Evolutionary conservation across 2,797 vertebrate genomes (phyloP), one percentile per base, ranked within the genome.

Genomic region (Sus cebifrons): DNA sequence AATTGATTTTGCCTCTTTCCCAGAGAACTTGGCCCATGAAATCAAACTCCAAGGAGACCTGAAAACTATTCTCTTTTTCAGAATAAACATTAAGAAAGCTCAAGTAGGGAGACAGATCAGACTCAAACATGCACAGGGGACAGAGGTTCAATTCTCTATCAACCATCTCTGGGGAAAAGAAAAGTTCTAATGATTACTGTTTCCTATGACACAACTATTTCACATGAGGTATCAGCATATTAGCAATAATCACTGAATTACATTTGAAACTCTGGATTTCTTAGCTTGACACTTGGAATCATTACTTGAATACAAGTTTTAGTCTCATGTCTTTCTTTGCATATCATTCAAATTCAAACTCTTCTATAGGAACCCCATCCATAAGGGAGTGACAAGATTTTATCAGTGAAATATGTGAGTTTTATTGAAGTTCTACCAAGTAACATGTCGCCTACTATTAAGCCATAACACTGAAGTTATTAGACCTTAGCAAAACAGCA

Each of bases 401-500:
- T 75, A 85, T 87, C 65, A 70, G 79, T 25, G 82, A 79, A 85
- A 49, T 10, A 36, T 25, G 6, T 71, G 60, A 40, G n/a, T 70
- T 95, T 86, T 60, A 73, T 11, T 74, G 71, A 91, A 56, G n/a
- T 79, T 89, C 75, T 95, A 49, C 27, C 44, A 87, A 54, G 75
- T 70, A 79, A 96, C 21, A 12, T 74, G 4, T 11, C 95, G 77
- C 75, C 86, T 95, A 85, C 81, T 71, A 71, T 90, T 56, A 87
- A 94, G 58, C 86, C 49, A 85, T 75, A 85, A 88, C 82, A 40
- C 10, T 86, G 56, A 87, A 32, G 17, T 82, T 91, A 96, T 89
- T 87, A 93, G 88, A 89, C 84, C 91, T 71, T 79, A 77, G 65
- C 75, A 96, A 96, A 96, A 96, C 21, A 93, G 84, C 29, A 81